A percentile compares a stretch with the other conserved stretches of the same genome.
Conservation (phyloP, 2,113 vertebrate genomes). For the Dasyornis broadbenti region DNA sequence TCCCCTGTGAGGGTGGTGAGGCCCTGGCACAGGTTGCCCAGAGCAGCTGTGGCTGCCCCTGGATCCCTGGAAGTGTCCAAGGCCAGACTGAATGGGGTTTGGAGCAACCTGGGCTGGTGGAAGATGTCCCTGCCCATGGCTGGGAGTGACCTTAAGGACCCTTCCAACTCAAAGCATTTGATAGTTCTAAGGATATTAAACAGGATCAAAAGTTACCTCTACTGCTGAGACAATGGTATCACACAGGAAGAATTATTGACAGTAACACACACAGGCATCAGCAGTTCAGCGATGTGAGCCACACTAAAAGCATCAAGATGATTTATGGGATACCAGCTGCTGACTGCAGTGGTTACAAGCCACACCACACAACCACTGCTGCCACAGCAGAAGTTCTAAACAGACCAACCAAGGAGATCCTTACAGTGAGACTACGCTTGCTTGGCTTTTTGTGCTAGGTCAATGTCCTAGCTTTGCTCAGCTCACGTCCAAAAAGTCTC, state of each 20-base stretch:
- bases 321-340: neutral
- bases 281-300: neutral
- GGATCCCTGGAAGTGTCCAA: neutral
- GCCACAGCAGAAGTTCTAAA: neutral
- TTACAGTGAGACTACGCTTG: neutral
- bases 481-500: neutral
- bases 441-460: neutral
- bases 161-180: neutral
- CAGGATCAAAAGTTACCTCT: neutral
- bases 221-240: neutral
- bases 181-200: neutral
- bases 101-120: fast-evolving
- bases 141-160: neutral
- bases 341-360: neutral
- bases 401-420: neutral
- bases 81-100: neutral
- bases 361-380: neutral
- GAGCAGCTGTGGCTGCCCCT: neutral
- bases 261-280: neutral
- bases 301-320: neutral
- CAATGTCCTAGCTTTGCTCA: neutral
- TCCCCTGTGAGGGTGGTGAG: neutral
- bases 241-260: neutral
- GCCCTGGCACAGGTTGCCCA: neutral
- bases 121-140: neutral